These are phyloP conservation scores for Caenorhabditis inopinata DNA, from an alignment of 1,140 invertebrate genomes.

Conservation along the genomic window DNA sequence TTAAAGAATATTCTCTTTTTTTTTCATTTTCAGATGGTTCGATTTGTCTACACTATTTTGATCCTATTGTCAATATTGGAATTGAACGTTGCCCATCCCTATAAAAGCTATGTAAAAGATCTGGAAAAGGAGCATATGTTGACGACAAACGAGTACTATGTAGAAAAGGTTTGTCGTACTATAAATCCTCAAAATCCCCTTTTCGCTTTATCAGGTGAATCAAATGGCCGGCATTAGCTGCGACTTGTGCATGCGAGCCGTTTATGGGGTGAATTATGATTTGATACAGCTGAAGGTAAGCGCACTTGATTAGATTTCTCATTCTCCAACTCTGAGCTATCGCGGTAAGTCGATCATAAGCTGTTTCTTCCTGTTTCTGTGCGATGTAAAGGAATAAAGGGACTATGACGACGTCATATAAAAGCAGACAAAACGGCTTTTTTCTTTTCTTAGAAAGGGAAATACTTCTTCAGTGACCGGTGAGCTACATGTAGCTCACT, in stretches of 20 bases:
- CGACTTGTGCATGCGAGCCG: conserved; percentile 36
- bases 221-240: conserved; percentile 41
- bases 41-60: not conserved
- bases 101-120: conserved; percentile 1
- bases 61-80: not conserved
- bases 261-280: conserved; percentile 41
- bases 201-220: conserved; percentile 21
- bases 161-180: not conserved
- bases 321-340: not conserved
- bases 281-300: conserved; percentile 38
- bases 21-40: not conserved
- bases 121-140: not conserved
- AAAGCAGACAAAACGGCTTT: not conserved
- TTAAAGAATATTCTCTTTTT: not conserved
- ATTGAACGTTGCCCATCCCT: not conserved
- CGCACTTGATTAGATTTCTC: conserved; percentile 10
- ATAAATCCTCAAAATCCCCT: conserved; percentile 4
- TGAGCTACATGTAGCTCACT: not conserved
- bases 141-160: conserved; percentile 24
- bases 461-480: not conserved
- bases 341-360: conserved; percentile 4
- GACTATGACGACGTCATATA: conserved; percentile 14
- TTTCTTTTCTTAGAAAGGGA: not conserved
- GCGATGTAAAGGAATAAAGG: not conserved
- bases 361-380: conserved; percentile 26